Conservation (phyloP, 2,888 invertebrate species). For the Silvanus unidentatus region DNA sequence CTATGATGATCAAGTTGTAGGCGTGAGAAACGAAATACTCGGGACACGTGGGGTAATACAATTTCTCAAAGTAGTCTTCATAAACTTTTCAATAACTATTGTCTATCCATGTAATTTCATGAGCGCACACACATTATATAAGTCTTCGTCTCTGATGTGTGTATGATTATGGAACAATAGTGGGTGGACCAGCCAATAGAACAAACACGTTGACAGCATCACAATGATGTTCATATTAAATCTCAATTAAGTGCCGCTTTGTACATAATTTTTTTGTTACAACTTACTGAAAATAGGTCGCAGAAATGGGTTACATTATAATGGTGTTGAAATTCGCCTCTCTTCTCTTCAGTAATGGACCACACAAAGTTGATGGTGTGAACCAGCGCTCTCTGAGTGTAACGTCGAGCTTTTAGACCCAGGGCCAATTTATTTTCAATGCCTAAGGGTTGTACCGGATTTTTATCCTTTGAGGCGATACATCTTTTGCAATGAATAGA, state of each 20-base stretch:
- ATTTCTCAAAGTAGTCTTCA: conserved; percentile 1
- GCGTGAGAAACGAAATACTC: conserved; percentile 1
- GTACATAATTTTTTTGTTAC: too few relatives aligned
- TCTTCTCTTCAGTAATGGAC: not conserved
- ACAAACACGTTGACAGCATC: too few relatives aligned
- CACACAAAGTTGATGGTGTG: not conserved
- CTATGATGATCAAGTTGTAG: not conserved
- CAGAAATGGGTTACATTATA: not conserved
- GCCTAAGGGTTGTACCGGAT: conserved; percentile 35
- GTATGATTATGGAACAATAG: conserved; percentile 10
- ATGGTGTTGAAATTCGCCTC: not conserved
- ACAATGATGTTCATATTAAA: too few relatives aligned
- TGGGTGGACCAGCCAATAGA: not conserved
- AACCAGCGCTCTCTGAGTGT: not conserved
- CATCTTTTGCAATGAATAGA: conserved; percentile 31
- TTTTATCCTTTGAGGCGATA: conserved; percentile 35
- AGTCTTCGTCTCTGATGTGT: conserved; percentile 15
- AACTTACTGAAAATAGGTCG: too few relatives aligned
- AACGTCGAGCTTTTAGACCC: conserved; percentile 24
- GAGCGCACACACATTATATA: conserved; percentile 8
- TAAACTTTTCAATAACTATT: conserved; percentile 8
- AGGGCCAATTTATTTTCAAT: conserved; percentile 35
- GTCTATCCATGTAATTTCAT: conserved; percentile 6
- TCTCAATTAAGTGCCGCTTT: too few relatives aligned
- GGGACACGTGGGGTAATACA: not conserved